Evolutionary conservation across 2,113 vertebrate species (phyloP).

Genomic region (Elgaria multicarinata): DNA sequence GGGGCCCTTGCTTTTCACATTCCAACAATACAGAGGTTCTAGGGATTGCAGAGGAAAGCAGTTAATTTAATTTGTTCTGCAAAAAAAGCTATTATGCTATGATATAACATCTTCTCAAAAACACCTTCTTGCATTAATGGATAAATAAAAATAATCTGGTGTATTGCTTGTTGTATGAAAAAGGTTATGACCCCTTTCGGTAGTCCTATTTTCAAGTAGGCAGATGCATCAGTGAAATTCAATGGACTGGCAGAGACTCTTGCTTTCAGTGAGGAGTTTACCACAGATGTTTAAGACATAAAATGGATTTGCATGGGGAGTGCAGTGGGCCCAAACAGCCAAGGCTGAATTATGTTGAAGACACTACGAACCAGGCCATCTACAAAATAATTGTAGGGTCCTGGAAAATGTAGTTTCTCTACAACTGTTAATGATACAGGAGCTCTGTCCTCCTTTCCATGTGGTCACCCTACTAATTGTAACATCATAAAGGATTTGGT

Average conservation of each 20-base stretch:
- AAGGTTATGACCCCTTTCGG: conserved; percentile 2
- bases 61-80: conserved; percentile 57
- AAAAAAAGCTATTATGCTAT: conserved; percentile 12
- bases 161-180: conserved; percentile 1
- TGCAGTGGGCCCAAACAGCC: background rate
- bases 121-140: background rate
- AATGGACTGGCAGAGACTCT: background rate
- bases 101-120: conserved; percentile 11
- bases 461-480: background rate
- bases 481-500: background rate
- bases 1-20: conserved; percentile 35
- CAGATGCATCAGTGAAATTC: background rate
- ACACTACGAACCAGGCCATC: background rate
- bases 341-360: background rate
- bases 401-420: too few species aligned
- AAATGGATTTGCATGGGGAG: background rate
- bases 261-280: background rate
- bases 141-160: background rate
- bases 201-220: background rate
- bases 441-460: too few species aligned
- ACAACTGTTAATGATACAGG: too few species aligned
- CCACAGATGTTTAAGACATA: background rate
- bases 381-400: background rate
- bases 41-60: conserved; percentile 54
- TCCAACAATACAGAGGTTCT: conserved; percentile 31